Evolutionary conservation across 1,140 invertebrate genomes (phyloP).

Genomic region (Drosophila ambigua): DNA sequence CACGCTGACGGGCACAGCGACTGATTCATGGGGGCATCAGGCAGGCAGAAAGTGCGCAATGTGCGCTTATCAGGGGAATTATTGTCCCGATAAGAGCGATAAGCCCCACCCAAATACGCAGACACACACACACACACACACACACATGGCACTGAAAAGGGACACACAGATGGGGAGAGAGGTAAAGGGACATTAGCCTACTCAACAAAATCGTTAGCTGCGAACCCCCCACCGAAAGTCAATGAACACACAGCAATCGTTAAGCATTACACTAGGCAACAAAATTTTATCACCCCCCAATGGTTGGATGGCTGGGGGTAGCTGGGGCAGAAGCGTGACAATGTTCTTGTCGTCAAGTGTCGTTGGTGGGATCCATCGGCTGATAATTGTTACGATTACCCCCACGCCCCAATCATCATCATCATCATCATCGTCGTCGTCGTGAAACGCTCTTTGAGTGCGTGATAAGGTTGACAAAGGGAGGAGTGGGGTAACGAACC

Average conservation of each 20-base stretch:
- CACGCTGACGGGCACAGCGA: slow-evolving; percentile 33
- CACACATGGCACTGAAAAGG: slow-evolving; percentile 6
- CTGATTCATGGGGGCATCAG: slow-evolving; percentile 55
- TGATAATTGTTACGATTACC: slow-evolving; percentile 67
- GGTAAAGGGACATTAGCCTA: slow-evolving; percentile 57
- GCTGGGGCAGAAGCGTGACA: slow-evolving; percentile 26
- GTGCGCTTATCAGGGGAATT: slow-evolving; percentile 58
- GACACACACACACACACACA: slow-evolving; percentile 14
- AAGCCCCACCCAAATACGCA: slow-evolving; percentile 28
- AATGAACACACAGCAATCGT: slow-evolving; percentile 69
- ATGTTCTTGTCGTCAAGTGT: slow-evolving; percentile 70
- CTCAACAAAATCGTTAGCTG: slow-evolving; percentile 71
- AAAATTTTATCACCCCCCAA: slow-evolving; percentile 72
- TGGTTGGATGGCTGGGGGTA: slow-evolving; percentile 5
- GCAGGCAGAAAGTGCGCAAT: slow-evolving; percentile 43
- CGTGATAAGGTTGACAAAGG: not conserved
- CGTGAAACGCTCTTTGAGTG: slow-evolving; percentile 7
- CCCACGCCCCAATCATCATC: slow-evolving; percentile 52
- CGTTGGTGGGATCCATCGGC: slow-evolving; percentile 48
- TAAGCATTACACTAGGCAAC: slow-evolving; percentile 72
- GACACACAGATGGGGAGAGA: too few species aligned
- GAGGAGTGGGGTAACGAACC: not conserved
- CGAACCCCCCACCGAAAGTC: slow-evolving; percentile 38
- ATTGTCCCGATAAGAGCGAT: slow-evolving; percentile 65
- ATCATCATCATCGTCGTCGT: slow-evolving; percentile 8